Percentiles rank a stretch among this genome's conserved stretches.
phyloP scores from a whole-genome alignment of 2,797 vertebrate genomes.

The Austrolebias charrua region DNA sequence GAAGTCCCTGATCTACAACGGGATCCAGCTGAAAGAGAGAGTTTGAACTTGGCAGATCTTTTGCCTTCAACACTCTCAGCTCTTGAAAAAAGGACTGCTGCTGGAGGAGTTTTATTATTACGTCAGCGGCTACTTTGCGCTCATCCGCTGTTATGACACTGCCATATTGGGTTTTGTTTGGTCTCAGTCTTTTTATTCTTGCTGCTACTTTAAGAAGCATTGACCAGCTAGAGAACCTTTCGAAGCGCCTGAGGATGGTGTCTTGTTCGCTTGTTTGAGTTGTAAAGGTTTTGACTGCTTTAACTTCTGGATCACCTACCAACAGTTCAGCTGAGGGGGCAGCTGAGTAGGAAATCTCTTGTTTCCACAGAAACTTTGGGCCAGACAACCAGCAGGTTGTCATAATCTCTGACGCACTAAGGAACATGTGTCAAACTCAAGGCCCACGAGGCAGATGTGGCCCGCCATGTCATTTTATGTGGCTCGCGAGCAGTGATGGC shows the following conservation, averaged over 20 bases:
- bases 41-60: neutral
- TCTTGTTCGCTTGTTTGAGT: constrained; percentile 5
- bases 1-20: neutral
- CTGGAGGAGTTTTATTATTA: neutral
- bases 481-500: too few species aligned
- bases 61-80: neutral
- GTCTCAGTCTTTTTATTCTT: constrained; percentile 9
- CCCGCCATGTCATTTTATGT: too few species aligned
- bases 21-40: neutral
- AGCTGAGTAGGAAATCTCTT: neutral
- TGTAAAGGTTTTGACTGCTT: neutral
- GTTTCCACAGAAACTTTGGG: constrained; percentile 10
- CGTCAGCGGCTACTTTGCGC: neutral
- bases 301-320: neutral
- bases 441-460: too few species aligned
- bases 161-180: neutral
- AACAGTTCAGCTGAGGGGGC: neutral
- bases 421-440: too few species aligned
- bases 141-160: neutral
- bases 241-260: neutral
- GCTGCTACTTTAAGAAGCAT: neutral
- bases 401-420: neutral
- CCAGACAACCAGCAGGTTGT: neutral
- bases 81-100: neutral
- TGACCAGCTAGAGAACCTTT: neutral